phyloP scores from a whole-genome alignment of 1,140 invertebrate genomes.

The Batillaria attramentaria region DNA sequence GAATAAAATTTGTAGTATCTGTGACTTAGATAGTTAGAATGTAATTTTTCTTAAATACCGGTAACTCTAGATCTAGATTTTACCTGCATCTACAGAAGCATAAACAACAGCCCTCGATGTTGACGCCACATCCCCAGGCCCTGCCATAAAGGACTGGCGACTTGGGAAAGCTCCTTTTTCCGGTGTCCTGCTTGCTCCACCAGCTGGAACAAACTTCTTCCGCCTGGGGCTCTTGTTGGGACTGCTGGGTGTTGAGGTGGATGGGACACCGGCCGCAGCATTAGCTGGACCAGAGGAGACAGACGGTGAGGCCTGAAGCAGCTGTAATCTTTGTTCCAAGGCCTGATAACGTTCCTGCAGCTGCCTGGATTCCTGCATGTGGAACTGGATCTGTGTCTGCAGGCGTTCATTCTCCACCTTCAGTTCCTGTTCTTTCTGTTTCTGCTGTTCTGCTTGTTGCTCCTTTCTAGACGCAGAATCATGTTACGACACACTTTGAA shows the following conservation, averaged over 20 bases:
- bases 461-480: conserved; percentile 20
- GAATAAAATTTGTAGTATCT: too few relatives aligned
- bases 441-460: conserved; percentile 35
- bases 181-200: conserved; percentile 1
- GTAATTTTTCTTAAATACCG: too few relatives aligned
- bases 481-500: too few relatives aligned
- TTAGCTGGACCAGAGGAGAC: too few relatives aligned
- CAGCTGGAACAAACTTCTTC: neutral
- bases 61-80: too few relatives aligned
- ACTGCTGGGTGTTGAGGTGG: neutral
- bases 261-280: neutral
- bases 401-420: conserved; percentile 42
- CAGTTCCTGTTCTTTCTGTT: conserved; percentile 47
- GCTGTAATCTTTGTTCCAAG: conserved; percentile 39
- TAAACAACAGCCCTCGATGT: too few relatives aligned
- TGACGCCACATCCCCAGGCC: neutral
- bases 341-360: conserved; percentile 41
- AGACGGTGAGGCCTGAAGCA: too few relatives aligned
- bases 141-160: conserved; percentile 26
- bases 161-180: conserved; percentile 28
- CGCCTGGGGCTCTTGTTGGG: conserved; percentile 14
- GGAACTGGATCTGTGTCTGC: conserved; percentile 52
- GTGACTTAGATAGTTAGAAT: too few relatives aligned
- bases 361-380: conserved; percentile 47
- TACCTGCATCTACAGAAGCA: too few relatives aligned